Conservation (phyloP, 2,888 invertebrate genomes). For the Odontomyia ornata region DNA sequence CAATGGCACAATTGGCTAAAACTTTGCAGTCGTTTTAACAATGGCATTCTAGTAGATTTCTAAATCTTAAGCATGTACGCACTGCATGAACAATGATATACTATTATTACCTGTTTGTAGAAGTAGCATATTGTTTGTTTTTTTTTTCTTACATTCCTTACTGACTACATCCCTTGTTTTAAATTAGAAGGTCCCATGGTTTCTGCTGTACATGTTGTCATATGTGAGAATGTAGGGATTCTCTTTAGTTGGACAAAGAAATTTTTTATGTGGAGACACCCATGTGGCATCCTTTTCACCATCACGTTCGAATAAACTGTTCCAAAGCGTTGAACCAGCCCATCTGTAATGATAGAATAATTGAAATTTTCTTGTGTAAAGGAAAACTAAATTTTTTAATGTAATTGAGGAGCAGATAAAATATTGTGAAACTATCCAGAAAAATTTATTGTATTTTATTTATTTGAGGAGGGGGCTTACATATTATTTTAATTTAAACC, state of each 20-base stretch:
- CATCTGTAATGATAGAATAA: constrained; percentile 46
- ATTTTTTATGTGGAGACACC: constrained; percentile 58
- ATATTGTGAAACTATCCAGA: too few species aligned
- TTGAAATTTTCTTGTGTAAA: too few species aligned
- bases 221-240: constrained; percentile 65
- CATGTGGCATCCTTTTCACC: constrained; percentile 63
- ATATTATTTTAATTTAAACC: too few species aligned
- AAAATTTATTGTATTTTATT: too few species aligned
- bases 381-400: background rate
- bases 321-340: constrained; percentile 67
- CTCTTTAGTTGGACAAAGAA: constrained; percentile 65
- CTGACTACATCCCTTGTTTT: background rate
- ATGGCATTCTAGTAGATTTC: background rate
- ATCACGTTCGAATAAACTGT: constrained; percentile 66
- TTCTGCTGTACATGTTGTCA: constrained; percentile 50
- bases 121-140: background rate
- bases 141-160: background rate
- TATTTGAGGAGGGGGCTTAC: too few species aligned
- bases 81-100: background rate
- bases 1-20: background rate
- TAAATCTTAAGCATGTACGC: background rate
- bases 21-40: background rate
- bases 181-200: background rate
- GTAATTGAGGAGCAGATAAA: background rate
- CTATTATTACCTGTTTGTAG: background rate